Percentiles rank a stretch among this genome's conserved stretches.
phyloP scores from a whole-genome alignment of 1,140 invertebrate species.

The Drosophila funebris region DNA sequence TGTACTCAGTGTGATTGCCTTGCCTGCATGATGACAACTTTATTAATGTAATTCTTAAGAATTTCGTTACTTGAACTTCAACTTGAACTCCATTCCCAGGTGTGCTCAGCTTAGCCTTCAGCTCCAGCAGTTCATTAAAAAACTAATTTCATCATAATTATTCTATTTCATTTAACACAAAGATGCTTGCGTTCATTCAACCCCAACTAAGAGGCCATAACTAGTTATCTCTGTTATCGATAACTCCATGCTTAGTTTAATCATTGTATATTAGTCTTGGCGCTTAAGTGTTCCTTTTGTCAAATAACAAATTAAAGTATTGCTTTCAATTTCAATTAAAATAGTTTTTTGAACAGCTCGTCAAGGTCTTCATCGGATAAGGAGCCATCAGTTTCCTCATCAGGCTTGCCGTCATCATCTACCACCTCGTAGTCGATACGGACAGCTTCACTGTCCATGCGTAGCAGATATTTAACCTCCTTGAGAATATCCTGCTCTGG shows the following conservation, averaged over 20 bases:
- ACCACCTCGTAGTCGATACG: slow-evolving; percentile 95
- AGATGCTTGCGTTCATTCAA: too few species aligned
- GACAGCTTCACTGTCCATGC: slow-evolving; percentile 94
- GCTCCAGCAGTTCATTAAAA: too few species aligned
- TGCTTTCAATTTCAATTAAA: too few species aligned
- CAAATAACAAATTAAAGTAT: too few species aligned
- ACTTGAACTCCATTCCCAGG: not conserved
- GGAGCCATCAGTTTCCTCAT: slow-evolving; percentile 79
- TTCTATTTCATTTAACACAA: too few species aligned
- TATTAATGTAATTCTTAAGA: not conserved
- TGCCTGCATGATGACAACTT: not conserved
- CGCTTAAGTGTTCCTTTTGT: too few species aligned
- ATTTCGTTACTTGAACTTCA: slow-evolving; percentile 4
- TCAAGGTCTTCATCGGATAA: slow-evolving; percentile 12
- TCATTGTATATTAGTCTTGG: too few species aligned
- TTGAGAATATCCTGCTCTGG: slow-evolving; percentile 84
- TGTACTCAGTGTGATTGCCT: not conserved
- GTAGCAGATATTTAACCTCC: slow-evolving; percentile 95
- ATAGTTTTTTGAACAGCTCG: not conserved
- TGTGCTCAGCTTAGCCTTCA: not conserved
- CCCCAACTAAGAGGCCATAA: too few species aligned
- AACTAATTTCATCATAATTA: too few species aligned
- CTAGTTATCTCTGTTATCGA: too few species aligned
- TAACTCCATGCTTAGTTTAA: too few species aligned
- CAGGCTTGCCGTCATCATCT: slow-evolving; percentile 89